Evolutionary conservation across 2,888 invertebrate genomes (phyloP), one percentile per base, ranked within the genome.

Genomic region (Pachymerium ferrugineum): DNA sequence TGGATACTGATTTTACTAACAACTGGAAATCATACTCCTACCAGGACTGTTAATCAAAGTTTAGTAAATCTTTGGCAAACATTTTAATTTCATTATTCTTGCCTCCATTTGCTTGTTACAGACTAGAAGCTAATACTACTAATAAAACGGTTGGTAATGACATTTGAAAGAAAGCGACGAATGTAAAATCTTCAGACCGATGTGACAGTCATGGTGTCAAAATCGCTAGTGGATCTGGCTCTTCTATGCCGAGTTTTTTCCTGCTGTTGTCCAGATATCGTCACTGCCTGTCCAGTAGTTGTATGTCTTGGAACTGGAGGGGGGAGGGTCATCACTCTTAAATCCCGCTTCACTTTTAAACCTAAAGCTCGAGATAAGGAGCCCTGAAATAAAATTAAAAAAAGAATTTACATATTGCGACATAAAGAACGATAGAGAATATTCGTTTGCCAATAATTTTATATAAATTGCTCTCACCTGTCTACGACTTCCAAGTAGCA

Each of bases 201-300:
- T 31, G 83, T 82, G 19, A 83, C 82, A 38, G 84, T 83, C 68
- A 84, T 81, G 16, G 87, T 86, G 80, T 90, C 90, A 79, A 90
- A 90, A 81, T 90, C 90, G 2, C 90, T 89, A 78, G 90, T 90
- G 79, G 89, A 89, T 79, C 89, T 89, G 35, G 89, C 89, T 14
- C 90, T 85, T 19, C 89, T 84, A 76, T 81, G 81, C 78, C 89
- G 73, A 82, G 80, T 70, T 14, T 54, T 54, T 1, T 25, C 38
- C 25, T 72, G 62, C 22, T 25, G 72, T 14, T 22, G 19, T 35
- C 30, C 33, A 70, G 14, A 14, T 1, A 31, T 31, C 35, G n/a
- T 1, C 12, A 31, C 12, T 31, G 33, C n/a, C 22, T 54, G 73
- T 62, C 12, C 25, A 25, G 33, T n/a, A 25, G 25, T 38, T 10